Conservation (phyloP, 2,888 invertebrate species). For the Thumatha senex region DNA sequence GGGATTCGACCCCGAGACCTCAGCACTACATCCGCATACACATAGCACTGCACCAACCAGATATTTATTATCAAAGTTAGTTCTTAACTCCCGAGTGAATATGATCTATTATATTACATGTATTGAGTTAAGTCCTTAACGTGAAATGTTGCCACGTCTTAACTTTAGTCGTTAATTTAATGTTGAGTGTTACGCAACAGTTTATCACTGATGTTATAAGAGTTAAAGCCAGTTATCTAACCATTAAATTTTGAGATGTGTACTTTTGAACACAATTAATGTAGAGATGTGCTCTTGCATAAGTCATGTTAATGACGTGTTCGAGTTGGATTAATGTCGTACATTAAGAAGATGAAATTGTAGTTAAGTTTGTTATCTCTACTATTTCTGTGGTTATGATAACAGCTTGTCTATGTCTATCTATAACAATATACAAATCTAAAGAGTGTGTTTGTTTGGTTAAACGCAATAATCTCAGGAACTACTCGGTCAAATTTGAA, state of each 20-base stretch:
- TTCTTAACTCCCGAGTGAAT: not conserved
- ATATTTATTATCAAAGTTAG: too few relatives aligned
- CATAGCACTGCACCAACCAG: too few relatives aligned
- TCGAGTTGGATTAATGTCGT: not conserved
- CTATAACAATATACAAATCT: too few relatives aligned
- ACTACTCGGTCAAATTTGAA: too few relatives aligned
- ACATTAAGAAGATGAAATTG: too few relatives aligned
- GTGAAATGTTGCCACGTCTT: conserved; percentile 32
- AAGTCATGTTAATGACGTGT: not conserved
- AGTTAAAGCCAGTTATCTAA: conserved; percentile 15
- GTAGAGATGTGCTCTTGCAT: not conserved
- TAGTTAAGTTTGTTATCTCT: too few relatives aligned
- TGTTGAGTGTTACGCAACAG: conserved; percentile 25
- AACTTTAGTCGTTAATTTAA: conserved; percentile 36
- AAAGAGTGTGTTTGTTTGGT: too few relatives aligned
- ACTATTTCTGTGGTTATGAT: too few relatives aligned
- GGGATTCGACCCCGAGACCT: too few relatives aligned
- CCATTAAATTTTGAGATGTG: conserved; percentile 14
- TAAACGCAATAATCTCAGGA: too few relatives aligned
- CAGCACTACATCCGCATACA: too few relatives aligned
- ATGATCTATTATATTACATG: not conserved
- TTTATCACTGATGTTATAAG: conserved; percentile 33
- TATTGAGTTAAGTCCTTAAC: conserved; percentile 12
- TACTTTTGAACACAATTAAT: conserved; percentile 6
- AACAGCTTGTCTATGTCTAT: too few relatives aligned